These are phyloP conservation scores for Xestoiulus laeticollis DNA, from an alignment of 2,888 invertebrate genomes.

Conservation along the genomic window DNA sequence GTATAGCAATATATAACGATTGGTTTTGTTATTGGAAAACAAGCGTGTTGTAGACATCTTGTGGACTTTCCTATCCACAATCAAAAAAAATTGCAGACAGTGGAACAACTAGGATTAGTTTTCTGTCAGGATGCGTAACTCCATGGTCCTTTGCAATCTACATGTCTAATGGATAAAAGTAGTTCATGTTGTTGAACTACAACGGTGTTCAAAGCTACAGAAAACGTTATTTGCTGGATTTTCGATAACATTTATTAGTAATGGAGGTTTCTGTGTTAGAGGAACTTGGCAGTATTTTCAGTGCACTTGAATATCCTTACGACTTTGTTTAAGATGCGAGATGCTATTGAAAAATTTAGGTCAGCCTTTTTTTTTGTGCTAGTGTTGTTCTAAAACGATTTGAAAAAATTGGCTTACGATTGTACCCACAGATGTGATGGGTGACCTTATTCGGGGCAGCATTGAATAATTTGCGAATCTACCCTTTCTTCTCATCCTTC, in stretches of 20 bases:
- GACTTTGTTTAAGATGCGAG: neutral
- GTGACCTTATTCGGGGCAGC: conserved; percentile 5
- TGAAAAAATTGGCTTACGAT: neutral
- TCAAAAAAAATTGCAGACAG: no score
- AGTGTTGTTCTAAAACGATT: conserved; percentile 10
- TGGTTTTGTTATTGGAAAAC: neutral
- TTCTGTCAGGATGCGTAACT: neutral
- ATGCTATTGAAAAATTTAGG: conserved; percentile 4
- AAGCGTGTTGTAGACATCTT: neutral
- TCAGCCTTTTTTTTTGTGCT: neutral
- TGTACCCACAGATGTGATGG: neutral
- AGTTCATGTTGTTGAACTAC: neutral
- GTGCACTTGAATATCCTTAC: neutral
- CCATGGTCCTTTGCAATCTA: neutral
- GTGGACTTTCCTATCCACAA: neutral
- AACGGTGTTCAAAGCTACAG: neutral
- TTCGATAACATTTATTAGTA: neutral
- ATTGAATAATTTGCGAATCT: neutral
- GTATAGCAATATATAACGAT: no score
- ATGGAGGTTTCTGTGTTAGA: neutral
- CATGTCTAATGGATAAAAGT: neutral
- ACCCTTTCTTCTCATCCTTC: neutral
- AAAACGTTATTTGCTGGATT: neutral
- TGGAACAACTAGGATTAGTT: no score
- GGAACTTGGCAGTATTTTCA: neutral